phyloP scores from a whole-genome alignment of 2,888 invertebrate genomes.

The Lysandra bellargus region DNA sequence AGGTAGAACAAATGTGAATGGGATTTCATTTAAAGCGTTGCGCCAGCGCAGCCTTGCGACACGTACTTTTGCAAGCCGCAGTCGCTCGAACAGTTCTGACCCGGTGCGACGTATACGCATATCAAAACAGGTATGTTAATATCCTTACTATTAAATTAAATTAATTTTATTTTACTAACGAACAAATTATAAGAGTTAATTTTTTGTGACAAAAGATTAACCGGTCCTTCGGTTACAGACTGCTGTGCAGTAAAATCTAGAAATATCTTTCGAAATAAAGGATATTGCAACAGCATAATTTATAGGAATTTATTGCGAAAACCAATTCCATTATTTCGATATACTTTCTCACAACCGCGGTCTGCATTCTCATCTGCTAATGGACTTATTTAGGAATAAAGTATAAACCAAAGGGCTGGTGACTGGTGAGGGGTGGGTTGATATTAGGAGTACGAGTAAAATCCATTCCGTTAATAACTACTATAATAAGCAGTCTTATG shows the following conservation, averaged over 20 bases:
- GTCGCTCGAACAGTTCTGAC: neutral
- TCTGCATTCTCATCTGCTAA: neutral
- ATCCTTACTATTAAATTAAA: neutral
- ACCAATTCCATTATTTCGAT: neutral
- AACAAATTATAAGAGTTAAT: neutral
- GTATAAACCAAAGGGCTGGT: too few species aligned
- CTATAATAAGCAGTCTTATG: too few species aligned
- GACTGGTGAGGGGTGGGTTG: too few species aligned
- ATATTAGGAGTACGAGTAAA: too few species aligned
- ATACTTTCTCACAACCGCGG: neutral
- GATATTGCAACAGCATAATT: neutral
- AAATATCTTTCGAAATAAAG: neutral
- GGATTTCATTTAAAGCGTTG: neutral
- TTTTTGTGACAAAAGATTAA: too few species aligned
- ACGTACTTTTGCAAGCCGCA: slow-evolving; percentile 16
- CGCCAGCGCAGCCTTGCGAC: slow-evolving; percentile 13
- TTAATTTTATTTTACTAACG: neutral
- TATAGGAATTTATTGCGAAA: slow-evolving; percentile 1
- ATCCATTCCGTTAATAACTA: too few species aligned
- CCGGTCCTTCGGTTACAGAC: neutral
- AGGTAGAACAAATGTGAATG: neutral
- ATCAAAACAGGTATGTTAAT: neutral
- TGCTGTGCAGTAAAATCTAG: neutral
- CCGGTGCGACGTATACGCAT: neutral
- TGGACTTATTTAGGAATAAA: too few species aligned